Percentiles rank a stretch among this genome's conserved stretches.
phyloP scores from a whole-genome alignment of 2,113 vertebrate species.

The Anseranas semipalmata region DNA sequence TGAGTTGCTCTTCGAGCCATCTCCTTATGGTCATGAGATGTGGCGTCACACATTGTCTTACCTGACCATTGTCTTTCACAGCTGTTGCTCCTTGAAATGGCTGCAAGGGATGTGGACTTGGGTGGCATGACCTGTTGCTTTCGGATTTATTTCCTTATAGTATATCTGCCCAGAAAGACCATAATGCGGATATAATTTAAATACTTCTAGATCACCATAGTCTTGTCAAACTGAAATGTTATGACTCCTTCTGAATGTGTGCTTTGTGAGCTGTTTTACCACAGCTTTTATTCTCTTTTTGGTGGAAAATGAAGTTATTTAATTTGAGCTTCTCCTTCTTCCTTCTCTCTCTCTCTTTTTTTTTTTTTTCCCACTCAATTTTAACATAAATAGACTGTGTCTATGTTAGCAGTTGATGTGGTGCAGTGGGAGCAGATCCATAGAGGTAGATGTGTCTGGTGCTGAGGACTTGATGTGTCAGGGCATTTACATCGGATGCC shows the following conservation, averaged over 20 bases:
- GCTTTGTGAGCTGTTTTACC: background rate
- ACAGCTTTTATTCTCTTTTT: background rate
- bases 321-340: background rate
- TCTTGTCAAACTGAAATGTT: background rate
- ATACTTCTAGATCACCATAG: background rate
- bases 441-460: background rate
- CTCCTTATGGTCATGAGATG: background rate
- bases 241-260: background rate
- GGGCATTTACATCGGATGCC: background rate
- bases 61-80: background rate
- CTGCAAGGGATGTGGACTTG: background rate
- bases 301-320: background rate
- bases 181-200: background rate
- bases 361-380: background rate
- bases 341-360: background rate
- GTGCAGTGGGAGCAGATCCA: background rate
- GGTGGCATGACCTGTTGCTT: background rate
- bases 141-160: constrained; percentile 3
- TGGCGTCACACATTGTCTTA: background rate
- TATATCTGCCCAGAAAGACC: background rate
- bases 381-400: background rate
- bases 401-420: background rate
- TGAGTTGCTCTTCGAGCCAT: background rate
- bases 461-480: background rate
- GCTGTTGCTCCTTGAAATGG: background rate